Base-by-base conservation (phyloP, 2,797 vertebrate species). In the Hippopotamyrus pictus region DNA sequence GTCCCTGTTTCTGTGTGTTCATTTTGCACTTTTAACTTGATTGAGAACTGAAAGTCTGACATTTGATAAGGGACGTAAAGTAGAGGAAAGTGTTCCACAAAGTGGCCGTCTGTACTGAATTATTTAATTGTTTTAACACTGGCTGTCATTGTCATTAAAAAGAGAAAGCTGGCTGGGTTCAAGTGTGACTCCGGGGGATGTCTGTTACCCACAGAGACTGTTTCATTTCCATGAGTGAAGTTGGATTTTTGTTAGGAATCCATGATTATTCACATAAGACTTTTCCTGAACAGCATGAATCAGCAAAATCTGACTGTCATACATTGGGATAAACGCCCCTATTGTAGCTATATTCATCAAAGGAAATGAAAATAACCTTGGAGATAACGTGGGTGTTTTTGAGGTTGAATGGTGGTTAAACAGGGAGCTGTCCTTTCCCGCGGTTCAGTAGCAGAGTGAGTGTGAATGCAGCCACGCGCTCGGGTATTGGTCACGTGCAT, bases 181-280 rank as follows among this genome's bases (percentile, higher is more conserved):
- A 57, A 46, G 14, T 48, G 37, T 46, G 29, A 62, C 29, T 44
- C 2, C 9, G 4, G 88, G 59, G 88, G 59, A 89, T 51, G 83
- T 89, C 46, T 46, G 5, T 59, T 5, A 59, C 82, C 54, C 88
- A 22, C 59, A 54, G 48, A 29, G 14, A 41, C 8, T 14, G 85
- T 19, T 86, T 87, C 85, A 59, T 89, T 22, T 46, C 29, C 33
- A 33, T 44, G 51, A 53, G 14, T 7, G 1, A 57, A 87, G 89
- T 87, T 33, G 89, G 85, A 57, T 37, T 89, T 89, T 89, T 85
- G 65, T n/a, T 6, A 65, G 65, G 89, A 89, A 22, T 87, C 54
- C 65, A 46, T 37, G 54, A n/a, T 22, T 44, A 29, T 25, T 89
- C 33, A 86, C 50, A 29, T 89, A 85, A 89, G n/a, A 29, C 50